Evolutionary conservation across 2,888 invertebrate genomes (phyloP), one percentile per base, ranked within the genome.

Genomic region (Anodontia alba): DNA sequence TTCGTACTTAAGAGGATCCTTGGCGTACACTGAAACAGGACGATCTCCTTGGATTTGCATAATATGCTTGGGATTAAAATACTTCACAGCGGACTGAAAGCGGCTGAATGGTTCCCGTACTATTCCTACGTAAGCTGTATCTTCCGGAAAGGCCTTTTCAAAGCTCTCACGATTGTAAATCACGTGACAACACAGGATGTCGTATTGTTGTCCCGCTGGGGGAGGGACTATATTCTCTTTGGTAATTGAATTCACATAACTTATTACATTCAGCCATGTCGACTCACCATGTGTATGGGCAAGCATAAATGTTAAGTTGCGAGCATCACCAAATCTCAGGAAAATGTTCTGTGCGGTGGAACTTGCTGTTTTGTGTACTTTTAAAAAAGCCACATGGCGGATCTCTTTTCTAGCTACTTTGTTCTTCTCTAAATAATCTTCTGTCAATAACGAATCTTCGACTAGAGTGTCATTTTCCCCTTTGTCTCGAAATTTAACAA

Each of bases 101-200:
- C 84, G 71, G 2, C 71, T 71, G 66, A 88, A 80, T 12, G 91
- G 91, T 68, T 91, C 89, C 17, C 91, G 74, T 0, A 90, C 71
- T 15, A 89, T 89, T 20, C 87, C 88, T 33, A 91, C 81, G 46
- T 83, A 88, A 7, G 75, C 62, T 1, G 90, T 89, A 70, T 89
- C 87, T 1, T 66, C 46, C 10, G 88, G 90, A 26, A 91, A 69
- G 31, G 78, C 79, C 2, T 51, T 51, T 36, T 70, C 66, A 67
- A 90, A 88, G 2, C 78, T 73, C 0, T 57, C 29, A 0, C 77
- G 70, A 26, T 89, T 77, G 75, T 88, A 91, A 3, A 90, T 71
- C 66, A 90, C 88, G 78, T 90, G 91, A 78, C 84, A 86, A 72
- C 90, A 90, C n/a, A 88, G 72, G 10, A 91, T 78, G 46, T 91